Evolutionary conservation across 2,797 vertebrate genomes (phyloP).

Genomic region (Xyrichtys novacula): DNA sequence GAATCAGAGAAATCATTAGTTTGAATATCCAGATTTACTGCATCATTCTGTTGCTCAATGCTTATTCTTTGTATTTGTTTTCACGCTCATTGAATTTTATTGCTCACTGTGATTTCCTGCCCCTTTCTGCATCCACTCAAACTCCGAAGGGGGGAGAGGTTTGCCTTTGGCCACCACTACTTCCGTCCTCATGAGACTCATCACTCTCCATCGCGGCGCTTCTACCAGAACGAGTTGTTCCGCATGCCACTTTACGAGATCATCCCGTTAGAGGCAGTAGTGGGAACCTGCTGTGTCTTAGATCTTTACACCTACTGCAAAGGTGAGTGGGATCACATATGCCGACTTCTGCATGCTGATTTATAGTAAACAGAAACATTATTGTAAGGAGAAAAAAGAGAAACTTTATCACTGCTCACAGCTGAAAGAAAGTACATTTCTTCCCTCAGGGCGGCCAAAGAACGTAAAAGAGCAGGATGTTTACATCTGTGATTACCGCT

Average conservation of each 20-base stretch:
- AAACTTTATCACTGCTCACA: neutral
- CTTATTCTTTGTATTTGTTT: neutral
- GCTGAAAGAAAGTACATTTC: conserved; percentile 11
- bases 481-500: conserved; percentile 97
- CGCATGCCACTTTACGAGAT: conserved; percentile 98
- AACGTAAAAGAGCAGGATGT: conserved; percentile 97
- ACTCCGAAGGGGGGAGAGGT: conserved; percentile 91
- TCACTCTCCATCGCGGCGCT: conserved; percentile 88
- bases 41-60: too few species aligned
- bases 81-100: neutral
- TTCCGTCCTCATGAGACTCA: conserved; percentile 99
- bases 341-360: neutral
- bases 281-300: conserved; percentile 95
- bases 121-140: neutral
- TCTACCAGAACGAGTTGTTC: conserved; percentile 98
- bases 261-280: conserved; percentile 97
- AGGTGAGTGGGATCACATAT: conserved; percentile 78
- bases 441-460: conserved; percentile 91
- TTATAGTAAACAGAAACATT: neutral
- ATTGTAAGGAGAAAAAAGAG: too few species aligned
- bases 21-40: neutral
- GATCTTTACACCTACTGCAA: conserved; percentile 98
- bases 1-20: neutral
- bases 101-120: neutral
- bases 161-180: conserved; percentile 98